These are phyloP conservation scores for Ypsolopha sequella DNA, from an alignment of 2,888 invertebrate species.

Conservation along the genomic window DNA sequence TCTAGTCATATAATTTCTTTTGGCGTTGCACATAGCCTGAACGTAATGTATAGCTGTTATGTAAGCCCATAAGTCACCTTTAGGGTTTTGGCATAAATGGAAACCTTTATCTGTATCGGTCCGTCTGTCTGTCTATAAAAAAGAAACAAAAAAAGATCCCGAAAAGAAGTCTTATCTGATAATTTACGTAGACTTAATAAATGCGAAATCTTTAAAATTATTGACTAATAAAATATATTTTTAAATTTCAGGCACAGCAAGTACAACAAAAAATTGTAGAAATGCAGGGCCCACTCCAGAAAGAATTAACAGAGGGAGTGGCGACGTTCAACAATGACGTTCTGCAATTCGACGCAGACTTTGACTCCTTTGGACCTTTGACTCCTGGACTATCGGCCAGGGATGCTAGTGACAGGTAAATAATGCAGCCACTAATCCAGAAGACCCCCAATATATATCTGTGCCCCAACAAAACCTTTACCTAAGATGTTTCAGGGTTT, in stretches of 20 bases:
- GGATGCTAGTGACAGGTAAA: conserved; percentile 86
- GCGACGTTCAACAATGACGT: conserved; percentile 75
- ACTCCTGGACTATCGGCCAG: conserved; percentile 84
- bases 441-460: too few species aligned
- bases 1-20: background rate
- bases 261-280: conserved; percentile 78
- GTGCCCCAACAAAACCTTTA: too few species aligned
- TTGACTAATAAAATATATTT: background rate
- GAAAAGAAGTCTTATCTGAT: background rate
- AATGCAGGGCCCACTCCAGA: conserved; percentile 82
- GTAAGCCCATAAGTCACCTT: too few species aligned
- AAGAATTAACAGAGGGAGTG: conserved; percentile 80
- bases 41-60: background rate
- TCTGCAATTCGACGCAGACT: conserved; percentile 77
- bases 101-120: background rate
- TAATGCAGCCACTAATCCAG: too few species aligned
- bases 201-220: background rate
- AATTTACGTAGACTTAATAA: background rate
- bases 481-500: too few species aligned
- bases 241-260: conserved; percentile 66
- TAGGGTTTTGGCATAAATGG: too few species aligned
- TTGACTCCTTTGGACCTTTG: conserved; percentile 87
- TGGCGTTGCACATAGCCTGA: too few species aligned
- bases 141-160: background rate
- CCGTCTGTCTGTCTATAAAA: background rate